Evolutionary conservation across 2,888 invertebrate genomes (phyloP), one percentile per base, ranked within the genome.

Genomic region (Gastrophysa polygoni): DNA sequence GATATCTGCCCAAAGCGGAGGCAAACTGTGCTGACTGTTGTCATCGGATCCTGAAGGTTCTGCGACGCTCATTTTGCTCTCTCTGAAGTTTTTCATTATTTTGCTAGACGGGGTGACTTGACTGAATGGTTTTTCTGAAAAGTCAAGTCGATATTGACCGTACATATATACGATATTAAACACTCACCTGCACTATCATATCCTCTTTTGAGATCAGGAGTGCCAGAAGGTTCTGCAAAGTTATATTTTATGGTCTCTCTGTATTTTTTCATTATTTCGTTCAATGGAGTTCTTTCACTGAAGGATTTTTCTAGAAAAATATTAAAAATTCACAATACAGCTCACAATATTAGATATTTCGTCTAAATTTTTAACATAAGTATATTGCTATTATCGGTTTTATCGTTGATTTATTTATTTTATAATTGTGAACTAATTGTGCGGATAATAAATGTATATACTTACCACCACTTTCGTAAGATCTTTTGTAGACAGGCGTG

Each of bases 71-170:
- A 77, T 63, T 56, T 76, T 73, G 17, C 71, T 74, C 43, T 71
- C 71, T 43, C 76, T 68, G 11, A 78, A 75, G 52, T 78, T 75
- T 59, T 79, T 73, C 72, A 82, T 74, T 20, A 81, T 77, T 72
- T 78, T 78, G 58, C 76, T 75, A 3, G 81, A 74, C 3, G 80
- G 80, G 1, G 81, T 81, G 11, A 78, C 75, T 68, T 78, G 80
- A 59, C 77, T 78, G 50, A 68, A 71, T 0, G 57, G 67, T 17
- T 68, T 71, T 21, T 60, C 66, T 65, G 60, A 61, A 62, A 50
- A 49, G 50, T 54, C 20, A 32, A 32, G n/a, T 20, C 32, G 38
- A 2, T 2, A 14, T 2, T 43, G 6, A 43, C 11, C 38, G 24
- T n/a, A n/a, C n/a, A n/a, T 49, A 17, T 1, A 49, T 10, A 17